Conservation (phyloP, 2,113 vertebrate species). For the Chrysochloris asiatica region DNA sequence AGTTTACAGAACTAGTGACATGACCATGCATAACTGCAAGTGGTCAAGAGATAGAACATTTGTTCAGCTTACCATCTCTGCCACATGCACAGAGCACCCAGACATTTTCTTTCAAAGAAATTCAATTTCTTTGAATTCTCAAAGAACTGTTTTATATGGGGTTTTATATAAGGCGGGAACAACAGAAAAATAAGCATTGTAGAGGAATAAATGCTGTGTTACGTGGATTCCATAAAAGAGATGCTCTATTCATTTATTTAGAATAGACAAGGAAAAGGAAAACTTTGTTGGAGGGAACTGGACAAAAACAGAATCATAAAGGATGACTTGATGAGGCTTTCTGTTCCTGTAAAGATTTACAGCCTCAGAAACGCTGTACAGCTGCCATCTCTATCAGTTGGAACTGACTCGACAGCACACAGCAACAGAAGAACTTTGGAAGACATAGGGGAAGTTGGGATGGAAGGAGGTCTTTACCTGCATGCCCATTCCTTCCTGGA, state of each 20-base stretch:
- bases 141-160: background rate
- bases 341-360: too few species aligned
- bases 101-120: background rate
- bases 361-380: too few species aligned
- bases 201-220: background rate
- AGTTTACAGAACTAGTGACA: background rate
- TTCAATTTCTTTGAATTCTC: slow-evolving; percentile 36
- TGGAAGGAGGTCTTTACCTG: background rate
- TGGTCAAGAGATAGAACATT: background rate
- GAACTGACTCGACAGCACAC: too few species aligned
- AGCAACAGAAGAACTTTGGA: background rate
- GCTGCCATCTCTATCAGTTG: too few species aligned
- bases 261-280: background rate
- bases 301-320: background rate
- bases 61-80: background rate
- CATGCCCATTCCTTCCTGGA: background rate
- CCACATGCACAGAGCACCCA: background rate
- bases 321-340: too few species aligned
- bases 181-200: background rate
- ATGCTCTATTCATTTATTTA: background rate
- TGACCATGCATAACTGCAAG: background rate
- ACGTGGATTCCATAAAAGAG: background rate
- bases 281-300: background rate
- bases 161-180: background rate
- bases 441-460: background rate